phyloP scores from a whole-genome alignment of 2,113 vertebrate species.

The Peromyscus leucopus region DNA sequence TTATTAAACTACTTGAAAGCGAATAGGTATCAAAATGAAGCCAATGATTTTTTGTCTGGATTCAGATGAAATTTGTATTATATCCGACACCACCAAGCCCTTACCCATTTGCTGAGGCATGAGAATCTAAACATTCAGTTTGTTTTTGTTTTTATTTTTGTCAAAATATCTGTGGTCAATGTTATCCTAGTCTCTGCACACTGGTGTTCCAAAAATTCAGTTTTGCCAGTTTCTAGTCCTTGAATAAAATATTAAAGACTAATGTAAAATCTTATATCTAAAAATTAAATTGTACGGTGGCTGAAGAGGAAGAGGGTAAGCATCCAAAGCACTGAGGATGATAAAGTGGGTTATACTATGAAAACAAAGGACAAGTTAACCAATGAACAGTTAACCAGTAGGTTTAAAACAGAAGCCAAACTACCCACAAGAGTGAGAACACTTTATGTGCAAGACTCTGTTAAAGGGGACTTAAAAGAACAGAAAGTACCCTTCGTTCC shows the following conservation, averaged over 20 bases:
- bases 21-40: constrained; percentile 7
- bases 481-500: constrained; percentile 88
- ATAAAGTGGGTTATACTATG: constrained; percentile 3
- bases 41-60: not conserved
- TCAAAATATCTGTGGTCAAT: not conserved
- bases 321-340: constrained; percentile 46
- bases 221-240: constrained; percentile 60
- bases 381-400: not conserved
- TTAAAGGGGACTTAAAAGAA: constrained; percentile 87
- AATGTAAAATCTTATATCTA: constrained; percentile 42
- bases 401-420: constrained; percentile 69
- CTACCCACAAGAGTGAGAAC: constrained; percentile 84
- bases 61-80: not conserved
- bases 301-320: not conserved
- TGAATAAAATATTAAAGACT: constrained; percentile 11
- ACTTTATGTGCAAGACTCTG: constrained; percentile 85
- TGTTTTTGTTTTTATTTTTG: constrained; percentile 8
- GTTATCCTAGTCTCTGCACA: not conserved
- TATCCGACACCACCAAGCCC: not conserved
- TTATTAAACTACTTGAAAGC: constrained; percentile 35
- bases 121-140: not conserved
- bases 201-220: not conserved
- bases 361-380: constrained; percentile 59
- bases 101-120: no score
- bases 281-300: constrained; percentile 39